phyloP scores from a whole-genome alignment of 2,888 invertebrate species.

The Labia minor region DNA sequence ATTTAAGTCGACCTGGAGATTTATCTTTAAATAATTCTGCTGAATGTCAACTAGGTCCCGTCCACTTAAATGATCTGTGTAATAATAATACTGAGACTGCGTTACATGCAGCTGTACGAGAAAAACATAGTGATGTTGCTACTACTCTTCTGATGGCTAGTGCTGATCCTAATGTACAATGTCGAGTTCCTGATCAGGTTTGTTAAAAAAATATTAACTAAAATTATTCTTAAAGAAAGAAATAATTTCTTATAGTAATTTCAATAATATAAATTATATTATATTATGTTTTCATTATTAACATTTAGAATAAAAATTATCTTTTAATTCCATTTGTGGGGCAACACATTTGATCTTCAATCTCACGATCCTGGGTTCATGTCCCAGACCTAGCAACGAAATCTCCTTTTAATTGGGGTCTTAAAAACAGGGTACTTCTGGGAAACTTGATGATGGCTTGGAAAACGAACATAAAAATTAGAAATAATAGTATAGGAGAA shows the following conservation, averaged over 20 bases:
- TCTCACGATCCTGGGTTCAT: too few species aligned
- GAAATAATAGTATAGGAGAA: too few species aligned
- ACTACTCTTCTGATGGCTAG: conserved; percentile 60
- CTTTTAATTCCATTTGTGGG: too few species aligned
- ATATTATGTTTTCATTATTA: conserved; percentile 14
- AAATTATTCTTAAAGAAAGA: conserved; percentile 35
- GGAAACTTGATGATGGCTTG: too few species aligned
- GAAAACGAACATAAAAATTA: too few species aligned
- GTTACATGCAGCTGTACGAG: conserved; percentile 68
- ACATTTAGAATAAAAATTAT: too few species aligned
- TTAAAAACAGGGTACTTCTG: too few species aligned
- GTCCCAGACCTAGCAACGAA: too few species aligned
- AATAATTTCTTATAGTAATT: conserved; percentile 14
- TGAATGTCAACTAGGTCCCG: conserved; percentile 50
- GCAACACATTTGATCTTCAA: too few species aligned
- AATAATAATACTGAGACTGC: conserved; percentile 71
- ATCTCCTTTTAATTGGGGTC: too few species aligned
- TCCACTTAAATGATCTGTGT: conserved; percentile 62
- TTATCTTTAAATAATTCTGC: conserved; percentile 24
- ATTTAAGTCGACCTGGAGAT: conserved; percentile 40
- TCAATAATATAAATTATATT: conserved; percentile 20
- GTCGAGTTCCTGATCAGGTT: conserved; percentile 45
- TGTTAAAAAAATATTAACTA: too few species aligned
- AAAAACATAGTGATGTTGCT: conserved; percentile 60
- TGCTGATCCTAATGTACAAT: conserved; percentile 58